Conservation (phyloP, 1,140 invertebrate species). For the Acromyrmex heyeri region DNA sequence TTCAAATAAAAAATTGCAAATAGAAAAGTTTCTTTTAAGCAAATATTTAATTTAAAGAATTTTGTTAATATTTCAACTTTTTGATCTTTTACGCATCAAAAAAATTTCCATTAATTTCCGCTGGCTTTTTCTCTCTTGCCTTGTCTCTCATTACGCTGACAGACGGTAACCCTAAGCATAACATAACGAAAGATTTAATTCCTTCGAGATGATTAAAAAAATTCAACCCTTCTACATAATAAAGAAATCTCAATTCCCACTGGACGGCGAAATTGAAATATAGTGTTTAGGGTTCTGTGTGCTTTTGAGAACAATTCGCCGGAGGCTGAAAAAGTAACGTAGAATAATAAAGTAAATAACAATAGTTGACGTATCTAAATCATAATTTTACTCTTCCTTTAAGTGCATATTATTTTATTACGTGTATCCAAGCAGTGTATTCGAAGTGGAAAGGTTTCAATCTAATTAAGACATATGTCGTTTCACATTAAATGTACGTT, state of each 20-base stretch:
- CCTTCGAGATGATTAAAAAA: conserved; percentile 69
- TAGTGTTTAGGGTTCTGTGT: conserved; percentile 17
- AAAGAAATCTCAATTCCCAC: conserved; percentile 59
- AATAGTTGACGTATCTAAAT: background rate
- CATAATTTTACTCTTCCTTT: conserved; percentile 2
- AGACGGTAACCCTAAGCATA: conserved; percentile 4
- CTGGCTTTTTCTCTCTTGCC: background rate
- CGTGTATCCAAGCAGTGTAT: background rate
- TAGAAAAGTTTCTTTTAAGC: background rate
- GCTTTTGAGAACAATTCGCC: background rate
- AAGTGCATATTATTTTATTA: conserved; percentile 8
- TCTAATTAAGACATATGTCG: conserved; percentile 22
- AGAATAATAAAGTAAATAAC: conserved; percentile 24
- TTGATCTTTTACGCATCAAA: background rate
- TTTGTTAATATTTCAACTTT: background rate
- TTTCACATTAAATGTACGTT: background rate
- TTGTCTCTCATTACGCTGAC: conserved; percentile 22
- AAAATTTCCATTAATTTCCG: conserved; percentile 1
- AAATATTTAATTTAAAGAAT: background rate
- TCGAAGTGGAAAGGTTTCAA: background rate
- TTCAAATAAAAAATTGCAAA: conserved; percentile 3
- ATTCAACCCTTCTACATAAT: conserved; percentile 45
- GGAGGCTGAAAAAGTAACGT: background rate
- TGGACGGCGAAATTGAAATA: conserved; percentile 39
- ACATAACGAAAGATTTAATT: conserved; percentile 32